phyloP scores from a whole-genome alignment of 2,113 vertebrate genomes.

The Pogona vitticeps region DNA sequence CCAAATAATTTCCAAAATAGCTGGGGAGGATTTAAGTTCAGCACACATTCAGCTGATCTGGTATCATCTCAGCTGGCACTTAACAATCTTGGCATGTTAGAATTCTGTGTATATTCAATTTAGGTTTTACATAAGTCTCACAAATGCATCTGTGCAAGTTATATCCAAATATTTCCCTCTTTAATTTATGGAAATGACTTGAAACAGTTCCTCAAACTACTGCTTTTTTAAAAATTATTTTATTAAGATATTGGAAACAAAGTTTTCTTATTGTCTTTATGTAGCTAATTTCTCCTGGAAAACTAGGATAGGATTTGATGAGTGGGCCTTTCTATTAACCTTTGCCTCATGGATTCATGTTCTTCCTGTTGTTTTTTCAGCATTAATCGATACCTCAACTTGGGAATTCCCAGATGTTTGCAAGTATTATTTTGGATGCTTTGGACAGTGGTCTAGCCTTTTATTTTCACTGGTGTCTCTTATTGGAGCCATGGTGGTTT shows the following conservation, averaged over 20 bases:
- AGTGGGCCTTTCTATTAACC: not conserved
- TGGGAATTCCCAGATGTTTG: slow-evolving; percentile 99
- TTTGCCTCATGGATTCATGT: slow-evolving; percentile 2
- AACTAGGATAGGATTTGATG: not conserved
- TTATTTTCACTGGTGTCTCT: slow-evolving; percentile 94
- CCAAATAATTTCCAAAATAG: too few relatives aligned
- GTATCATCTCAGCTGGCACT: too few relatives aligned
- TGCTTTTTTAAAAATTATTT: not conserved
- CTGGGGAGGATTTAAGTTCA: too few relatives aligned
- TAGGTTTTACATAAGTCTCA: not conserved
- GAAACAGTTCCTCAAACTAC: not conserved
- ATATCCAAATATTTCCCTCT: not conserved
- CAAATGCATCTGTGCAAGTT: not conserved
- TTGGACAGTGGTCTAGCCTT: slow-evolving; percentile 94
- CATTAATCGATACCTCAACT: slow-evolving; percentile 81
- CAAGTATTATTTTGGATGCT: slow-evolving; percentile 91
- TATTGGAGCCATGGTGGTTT: slow-evolving; percentile 96
- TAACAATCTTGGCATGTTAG: not conserved
- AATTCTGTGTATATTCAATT: not conserved
- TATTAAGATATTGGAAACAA: not conserved
- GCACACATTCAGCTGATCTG: too few relatives aligned
- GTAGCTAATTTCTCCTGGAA: not conserved
- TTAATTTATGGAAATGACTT: not conserved
- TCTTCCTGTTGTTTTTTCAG: slow-evolving; percentile 67
- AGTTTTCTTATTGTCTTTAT: not conserved